phyloP scores from a whole-genome alignment of 64 coral and sea anemone genomes.

The Stichodactyla mertensii region DNA sequence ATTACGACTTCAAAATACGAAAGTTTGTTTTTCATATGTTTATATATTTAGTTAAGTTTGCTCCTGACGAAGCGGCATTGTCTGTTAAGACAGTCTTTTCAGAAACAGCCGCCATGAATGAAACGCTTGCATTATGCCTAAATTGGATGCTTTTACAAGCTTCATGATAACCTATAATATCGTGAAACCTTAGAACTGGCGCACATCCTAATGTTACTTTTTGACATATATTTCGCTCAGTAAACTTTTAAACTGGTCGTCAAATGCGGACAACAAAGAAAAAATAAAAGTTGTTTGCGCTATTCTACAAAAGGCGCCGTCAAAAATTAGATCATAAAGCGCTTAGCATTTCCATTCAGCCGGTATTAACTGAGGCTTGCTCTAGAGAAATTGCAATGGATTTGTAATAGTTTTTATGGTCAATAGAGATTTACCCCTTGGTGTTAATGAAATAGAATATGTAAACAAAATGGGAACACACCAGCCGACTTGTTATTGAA shows the following conservation, averaged over 20 bases:
- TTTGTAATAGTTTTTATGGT: neutral
- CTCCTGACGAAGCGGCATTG: neutral
- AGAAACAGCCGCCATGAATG: neutral
- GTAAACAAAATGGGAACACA: neutral
- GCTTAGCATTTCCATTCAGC: neutral
- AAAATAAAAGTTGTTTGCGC: neutral
- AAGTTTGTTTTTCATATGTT: neutral
- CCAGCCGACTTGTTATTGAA: neutral
- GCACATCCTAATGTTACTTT: neutral
- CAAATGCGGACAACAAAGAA: neutral
- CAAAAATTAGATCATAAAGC: neutral
- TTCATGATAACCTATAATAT: too few species aligned
- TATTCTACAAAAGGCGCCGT: neutral
- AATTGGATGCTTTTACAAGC: neutral
- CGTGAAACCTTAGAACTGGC: too few species aligned
- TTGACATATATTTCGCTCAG: neutral
- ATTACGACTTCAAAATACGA: neutral
- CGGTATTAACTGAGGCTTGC: neutral
- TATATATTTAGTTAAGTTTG: neutral
- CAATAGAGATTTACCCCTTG: neutral
- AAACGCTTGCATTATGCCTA: neutral
- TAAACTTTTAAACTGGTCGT: neutral
- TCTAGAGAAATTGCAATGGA: neutral
- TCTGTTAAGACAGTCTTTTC: neutral
- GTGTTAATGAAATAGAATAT: constrained; percentile 2